Conservation (phyloP, 2,797 vertebrate species). For the Lutjanus argentimaculatus region DNA sequence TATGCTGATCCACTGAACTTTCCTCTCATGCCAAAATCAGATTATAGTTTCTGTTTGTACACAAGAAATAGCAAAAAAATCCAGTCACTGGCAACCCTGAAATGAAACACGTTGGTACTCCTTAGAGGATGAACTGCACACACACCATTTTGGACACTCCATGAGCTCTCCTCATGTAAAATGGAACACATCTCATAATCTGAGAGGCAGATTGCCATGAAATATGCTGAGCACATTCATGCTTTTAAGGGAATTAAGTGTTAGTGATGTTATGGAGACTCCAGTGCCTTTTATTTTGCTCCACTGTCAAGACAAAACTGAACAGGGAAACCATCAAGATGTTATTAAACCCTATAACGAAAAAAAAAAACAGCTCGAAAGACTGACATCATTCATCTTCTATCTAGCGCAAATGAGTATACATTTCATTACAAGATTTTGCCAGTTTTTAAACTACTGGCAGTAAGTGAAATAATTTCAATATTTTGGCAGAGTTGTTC, state of each 20-base stretch:
- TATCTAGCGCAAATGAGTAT: not conserved
- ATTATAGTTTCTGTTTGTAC: not conserved
- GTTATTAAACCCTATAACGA: not conserved
- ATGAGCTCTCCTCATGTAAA: not conserved
- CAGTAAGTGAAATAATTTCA: not conserved
- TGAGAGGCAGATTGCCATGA: not conserved
- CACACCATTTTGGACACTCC: not conserved
- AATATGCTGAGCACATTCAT: not conserved
- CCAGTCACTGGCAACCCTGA: not conserved
- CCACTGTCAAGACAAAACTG: not conserved
- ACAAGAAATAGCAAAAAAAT: not conserved
- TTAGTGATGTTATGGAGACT: not conserved
- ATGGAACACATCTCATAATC: not conserved
- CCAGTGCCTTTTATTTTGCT: slow-evolving; percentile 5
- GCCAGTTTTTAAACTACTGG: not conserved
- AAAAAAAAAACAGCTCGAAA: not conserved
- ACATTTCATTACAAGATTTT: not conserved
- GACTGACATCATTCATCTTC: not conserved
- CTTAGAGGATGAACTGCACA: not conserved
- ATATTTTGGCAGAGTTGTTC: not conserved
- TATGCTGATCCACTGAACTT: not conserved
- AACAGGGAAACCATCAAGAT: not conserved
- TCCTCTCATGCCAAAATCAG: not conserved
- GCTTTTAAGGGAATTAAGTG: not conserved
- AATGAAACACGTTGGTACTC: not conserved